Conservation (phyloP, 2,797 vertebrate species). For the Rhinoraja longicauda region DNA sequence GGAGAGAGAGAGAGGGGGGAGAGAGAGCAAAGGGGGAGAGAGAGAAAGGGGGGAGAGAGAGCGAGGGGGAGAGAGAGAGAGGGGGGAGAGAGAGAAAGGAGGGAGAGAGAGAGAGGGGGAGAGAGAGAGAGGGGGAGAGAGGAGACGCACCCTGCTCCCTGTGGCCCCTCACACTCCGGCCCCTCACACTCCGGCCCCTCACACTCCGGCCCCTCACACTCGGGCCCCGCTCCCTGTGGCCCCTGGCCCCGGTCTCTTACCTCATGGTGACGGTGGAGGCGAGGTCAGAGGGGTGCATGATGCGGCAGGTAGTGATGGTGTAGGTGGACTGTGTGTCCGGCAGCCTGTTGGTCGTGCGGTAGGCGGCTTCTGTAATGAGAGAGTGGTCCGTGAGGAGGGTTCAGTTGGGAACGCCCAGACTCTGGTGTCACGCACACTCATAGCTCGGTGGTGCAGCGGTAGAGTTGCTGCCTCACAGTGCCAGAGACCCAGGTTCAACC, state of each 20-base stretch:
- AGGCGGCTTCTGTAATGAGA: conserved; percentile 22
- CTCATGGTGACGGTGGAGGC: conserved; percentile 64
- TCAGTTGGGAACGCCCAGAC: too few species aligned
- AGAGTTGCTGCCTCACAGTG: too few species aligned
- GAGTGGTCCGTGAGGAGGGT: too few species aligned
- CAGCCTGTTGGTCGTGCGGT: conserved; percentile 63
- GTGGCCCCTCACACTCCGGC: background rate
- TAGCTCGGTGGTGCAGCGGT: too few species aligned
- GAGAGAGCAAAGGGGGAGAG: background rate
- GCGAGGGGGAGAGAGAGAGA: conserved; percentile 39
- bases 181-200: background rate
- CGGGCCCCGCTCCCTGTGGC: background rate
- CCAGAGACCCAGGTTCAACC: too few species aligned
- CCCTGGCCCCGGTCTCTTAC: conserved; percentile 56
- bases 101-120: rapidly evolving
- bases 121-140: background rate
- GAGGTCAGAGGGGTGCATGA: conserved; percentile 62
- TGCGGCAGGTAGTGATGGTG: conserved; percentile 74
- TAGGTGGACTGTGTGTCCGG: conserved; percentile 70
- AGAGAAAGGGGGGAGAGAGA: conserved; percentile 34
- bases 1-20: too few species aligned
- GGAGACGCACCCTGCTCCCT: too few species aligned
- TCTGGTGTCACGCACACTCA: too few species aligned
- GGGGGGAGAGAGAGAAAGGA: conserved; percentile 27
- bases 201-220: too few species aligned